Evolutionary conservation across 2,888 invertebrate species (phyloP).

Genomic region (Ectemnius lituratus): DNA sequence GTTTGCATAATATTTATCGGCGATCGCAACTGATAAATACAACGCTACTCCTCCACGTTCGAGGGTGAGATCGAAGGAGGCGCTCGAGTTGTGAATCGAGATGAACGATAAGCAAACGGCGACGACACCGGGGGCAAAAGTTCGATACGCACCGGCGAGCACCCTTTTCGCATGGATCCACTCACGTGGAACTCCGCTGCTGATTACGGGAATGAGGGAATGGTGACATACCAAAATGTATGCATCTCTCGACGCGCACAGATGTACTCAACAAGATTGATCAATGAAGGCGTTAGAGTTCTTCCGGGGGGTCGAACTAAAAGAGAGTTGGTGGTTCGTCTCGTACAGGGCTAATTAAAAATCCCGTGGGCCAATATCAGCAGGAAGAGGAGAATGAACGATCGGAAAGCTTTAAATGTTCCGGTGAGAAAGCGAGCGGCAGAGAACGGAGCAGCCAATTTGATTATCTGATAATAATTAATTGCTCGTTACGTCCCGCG

Average conservation of each 20-base stretch:
- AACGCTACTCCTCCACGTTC: slow-evolving; percentile 15
- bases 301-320: slow-evolving; percentile 1
- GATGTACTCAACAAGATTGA: too few relatives aligned
- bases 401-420: slow-evolving; percentile 18
- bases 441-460: slow-evolving; percentile 53
- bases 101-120: slow-evolving; percentile 47
- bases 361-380: slow-evolving; percentile 36
- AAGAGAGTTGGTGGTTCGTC: slow-evolving; percentile 10
- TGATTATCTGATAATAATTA: slow-evolving; percentile 71
- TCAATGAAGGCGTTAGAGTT: neutral
- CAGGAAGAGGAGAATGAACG: slow-evolving; percentile 1
- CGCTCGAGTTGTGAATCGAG: slow-evolving; percentile 40
- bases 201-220: slow-evolving; percentile 41
- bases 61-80: slow-evolving; percentile 4
- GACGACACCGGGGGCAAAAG: slow-evolving; percentile 22
- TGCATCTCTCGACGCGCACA: too few relatives aligned
- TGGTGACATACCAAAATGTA: neutral
- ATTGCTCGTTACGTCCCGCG: slow-evolving; percentile 66
- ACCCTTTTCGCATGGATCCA: slow-evolving; percentile 15
- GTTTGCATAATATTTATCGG: slow-evolving; percentile 61
- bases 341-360: slow-evolving; percentile 64
- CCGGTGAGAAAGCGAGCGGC: slow-evolving; percentile 11
- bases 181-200: slow-evolving; percentile 30
- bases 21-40: slow-evolving; percentile 48
- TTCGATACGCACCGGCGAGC: slow-evolving; percentile 16